Evolutionary conservation across 2,797 vertebrate species (phyloP).

Genomic region (Ptychadena robeensis): DNA sequence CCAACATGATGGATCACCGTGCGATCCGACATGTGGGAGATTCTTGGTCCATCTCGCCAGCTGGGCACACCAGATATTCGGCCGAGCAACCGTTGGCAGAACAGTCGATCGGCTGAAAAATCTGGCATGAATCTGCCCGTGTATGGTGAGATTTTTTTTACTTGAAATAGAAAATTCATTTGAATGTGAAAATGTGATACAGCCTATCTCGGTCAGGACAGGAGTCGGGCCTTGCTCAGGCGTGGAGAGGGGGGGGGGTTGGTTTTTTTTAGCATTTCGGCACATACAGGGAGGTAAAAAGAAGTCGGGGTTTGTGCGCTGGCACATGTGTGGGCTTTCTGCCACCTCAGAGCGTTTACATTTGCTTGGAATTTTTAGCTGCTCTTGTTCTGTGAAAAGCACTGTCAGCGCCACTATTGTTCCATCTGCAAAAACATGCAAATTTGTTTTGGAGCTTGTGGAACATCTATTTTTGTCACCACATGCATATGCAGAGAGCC

Average conservation of each 20-base stretch:
- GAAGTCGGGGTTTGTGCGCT: constrained; percentile 14
- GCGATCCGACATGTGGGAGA: too few relatives aligned
- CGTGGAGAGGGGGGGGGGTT: neutral
- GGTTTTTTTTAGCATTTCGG: neutral
- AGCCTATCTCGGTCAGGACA: neutral
- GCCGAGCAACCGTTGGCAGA: too few relatives aligned
- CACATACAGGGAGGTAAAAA: neutral
- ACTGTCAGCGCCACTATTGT: constrained; percentile 60
- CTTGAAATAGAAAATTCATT: too few relatives aligned
- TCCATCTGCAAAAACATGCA: constrained; percentile 60
- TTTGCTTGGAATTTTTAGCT: constrained; percentile 58
- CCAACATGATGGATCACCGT: too few relatives aligned
- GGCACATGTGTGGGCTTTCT: constrained; percentile 56
- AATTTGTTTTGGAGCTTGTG: constrained; percentile 60
- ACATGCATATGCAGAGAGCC: constrained; percentile 58
- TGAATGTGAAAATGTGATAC: too few relatives aligned
- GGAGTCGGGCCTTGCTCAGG: neutral
- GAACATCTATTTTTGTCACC: constrained; percentile 60
- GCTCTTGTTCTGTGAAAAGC: constrained; percentile 58
- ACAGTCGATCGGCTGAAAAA: too few relatives aligned
- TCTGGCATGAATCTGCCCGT: too few relatives aligned
- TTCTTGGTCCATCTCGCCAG: too few relatives aligned
- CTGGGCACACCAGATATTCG: too few relatives aligned
- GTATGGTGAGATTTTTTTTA: too few relatives aligned
- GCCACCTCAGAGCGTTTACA: constrained; percentile 53